phyloP scores from a whole-genome alignment of 2,113 vertebrate species.

The Girardinichthys multiradiatus region DNA sequence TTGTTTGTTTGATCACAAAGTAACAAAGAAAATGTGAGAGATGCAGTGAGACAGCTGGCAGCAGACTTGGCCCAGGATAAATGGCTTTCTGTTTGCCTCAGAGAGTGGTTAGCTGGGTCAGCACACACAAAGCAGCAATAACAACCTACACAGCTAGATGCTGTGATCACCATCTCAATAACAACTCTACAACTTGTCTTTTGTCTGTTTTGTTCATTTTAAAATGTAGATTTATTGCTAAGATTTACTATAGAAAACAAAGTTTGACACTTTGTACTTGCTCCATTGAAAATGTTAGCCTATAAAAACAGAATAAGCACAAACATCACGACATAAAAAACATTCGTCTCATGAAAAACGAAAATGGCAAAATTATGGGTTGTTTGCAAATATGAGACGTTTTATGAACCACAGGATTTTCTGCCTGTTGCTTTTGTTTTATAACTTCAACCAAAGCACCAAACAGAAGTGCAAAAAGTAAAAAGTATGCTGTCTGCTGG shows the following conservation, averaged over 20 bases:
- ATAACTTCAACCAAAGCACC: too few relatives aligned
- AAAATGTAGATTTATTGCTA: not conserved
- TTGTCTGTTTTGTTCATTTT: not conserved
- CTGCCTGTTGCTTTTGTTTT: too few relatives aligned
- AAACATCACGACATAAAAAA: too few relatives aligned
- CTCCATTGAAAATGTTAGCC: too few relatives aligned
- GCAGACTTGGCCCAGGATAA: constrained; percentile 66
- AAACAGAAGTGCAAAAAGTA: too few relatives aligned
- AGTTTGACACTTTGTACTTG: too few relatives aligned
- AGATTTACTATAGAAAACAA: not conserved
- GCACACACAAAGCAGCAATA: constrained; percentile 46
- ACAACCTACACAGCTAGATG: constrained; percentile 20
- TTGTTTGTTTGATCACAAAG: constrained; percentile 43
- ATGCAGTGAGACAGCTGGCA: constrained; percentile 46
- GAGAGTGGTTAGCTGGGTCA: constrained; percentile 59
- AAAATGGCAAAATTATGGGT: too few relatives aligned
- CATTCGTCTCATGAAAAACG: too few relatives aligned
- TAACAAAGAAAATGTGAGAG: constrained; percentile 59
- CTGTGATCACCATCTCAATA: constrained; percentile 27
- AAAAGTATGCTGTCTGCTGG: too few relatives aligned
- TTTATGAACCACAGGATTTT: too few relatives aligned
- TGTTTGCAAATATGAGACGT: too few relatives aligned
- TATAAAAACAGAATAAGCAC: too few relatives aligned
- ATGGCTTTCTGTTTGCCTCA: constrained; percentile 68
- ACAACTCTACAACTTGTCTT: constrained; percentile 9